Evolutionary conservation across 2,888 invertebrate genomes (phyloP).

Genomic region (Scaptomyza cyrtandrae): DNA sequence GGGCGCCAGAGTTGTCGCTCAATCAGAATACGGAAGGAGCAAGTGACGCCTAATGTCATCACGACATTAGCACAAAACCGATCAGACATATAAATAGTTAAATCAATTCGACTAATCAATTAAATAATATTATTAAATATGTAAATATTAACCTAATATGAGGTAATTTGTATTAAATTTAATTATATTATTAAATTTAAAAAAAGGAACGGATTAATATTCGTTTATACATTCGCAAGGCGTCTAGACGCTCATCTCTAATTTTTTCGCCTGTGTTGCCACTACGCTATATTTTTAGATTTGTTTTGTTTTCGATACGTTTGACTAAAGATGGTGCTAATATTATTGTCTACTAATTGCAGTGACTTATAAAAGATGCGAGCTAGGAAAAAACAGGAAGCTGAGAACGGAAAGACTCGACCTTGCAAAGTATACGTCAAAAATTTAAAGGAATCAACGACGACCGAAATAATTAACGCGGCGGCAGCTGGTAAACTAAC

Average conservation of each 20-base stretch:
- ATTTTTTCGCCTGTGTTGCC: conserved; percentile 37
- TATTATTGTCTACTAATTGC: conserved; percentile 21
- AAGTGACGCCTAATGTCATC: conserved; percentile 16
- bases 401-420: conserved; percentile 77
- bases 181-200: no score
- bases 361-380: conserved; percentile 81
- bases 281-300: conserved; percentile 37
- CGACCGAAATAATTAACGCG: conserved; percentile 27
- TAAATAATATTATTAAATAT: not conserved
- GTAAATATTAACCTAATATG: not conserved
- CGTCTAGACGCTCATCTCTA: conserved; percentile 32
- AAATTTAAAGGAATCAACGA: conserved; percentile 65
- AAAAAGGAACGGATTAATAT: not conserved
- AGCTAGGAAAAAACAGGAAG: conserved; percentile 76
- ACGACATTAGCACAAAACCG: conserved; percentile 14
- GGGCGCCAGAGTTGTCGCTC: conserved; percentile 71
- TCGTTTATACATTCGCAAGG: conserved; percentile 9
- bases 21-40: conserved; percentile 33
- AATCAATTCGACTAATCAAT: not conserved
- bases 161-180: not conserved
- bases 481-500: conserved; percentile 25
- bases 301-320: conserved; percentile 13
- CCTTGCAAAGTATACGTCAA: conserved; percentile 83
- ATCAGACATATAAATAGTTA: not conserved
- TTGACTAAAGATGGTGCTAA: not conserved